These are phyloP conservation scores for Volucella inflata DNA, from an alignment of 2,888 invertebrate genomes.

Conservation along the genomic window DNA sequence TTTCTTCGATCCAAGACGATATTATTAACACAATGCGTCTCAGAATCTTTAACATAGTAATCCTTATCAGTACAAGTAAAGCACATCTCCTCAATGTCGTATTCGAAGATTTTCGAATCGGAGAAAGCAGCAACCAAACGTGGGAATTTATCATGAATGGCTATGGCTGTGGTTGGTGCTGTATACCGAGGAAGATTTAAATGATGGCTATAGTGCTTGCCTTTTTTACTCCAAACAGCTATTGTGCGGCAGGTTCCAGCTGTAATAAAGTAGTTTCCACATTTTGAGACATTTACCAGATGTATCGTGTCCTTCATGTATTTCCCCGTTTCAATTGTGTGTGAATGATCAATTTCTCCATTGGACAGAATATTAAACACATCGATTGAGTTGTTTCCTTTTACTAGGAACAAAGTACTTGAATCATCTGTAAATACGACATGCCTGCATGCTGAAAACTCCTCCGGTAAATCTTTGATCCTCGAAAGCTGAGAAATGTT, in stretches of 20 bases:
- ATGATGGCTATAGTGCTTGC: conserved; percentile 83
- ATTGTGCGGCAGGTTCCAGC: conserved; percentile 88
- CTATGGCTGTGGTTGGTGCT: conserved; percentile 89
- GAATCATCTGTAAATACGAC: conserved; percentile 83
- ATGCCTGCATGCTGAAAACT: conserved; percentile 81
- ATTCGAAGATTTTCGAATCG: conserved; percentile 93
- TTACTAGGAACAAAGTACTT: conserved; percentile 83
- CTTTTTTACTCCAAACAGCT: conserved; percentile 86
- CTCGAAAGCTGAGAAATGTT: conserved; percentile 78
- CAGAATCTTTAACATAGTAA: conserved; percentile 85
- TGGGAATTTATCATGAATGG: conserved; percentile 86
- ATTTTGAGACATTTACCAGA: conserved; percentile 84
- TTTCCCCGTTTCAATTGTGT: conserved; percentile 81
- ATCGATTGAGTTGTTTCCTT: conserved; percentile 82
- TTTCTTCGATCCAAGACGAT: conserved; percentile 87
- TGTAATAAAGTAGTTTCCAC: conserved; percentile 87
- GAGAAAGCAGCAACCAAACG: conserved; percentile 90
- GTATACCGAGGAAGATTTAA: conserved; percentile 89
- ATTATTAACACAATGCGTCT: conserved; percentile 84
- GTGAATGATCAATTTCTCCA: conserved; percentile 80
- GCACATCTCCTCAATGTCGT: conserved; percentile 86
- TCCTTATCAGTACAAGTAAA: conserved; percentile 85
- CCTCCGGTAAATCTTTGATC: conserved; percentile 82
- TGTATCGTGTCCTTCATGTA: conserved; percentile 86
- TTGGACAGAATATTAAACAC: conserved; percentile 83